Evolutionary conservation across 1,140 invertebrate genomes (phyloP).

Genomic region (Druon quercuslanigerum): DNA sequence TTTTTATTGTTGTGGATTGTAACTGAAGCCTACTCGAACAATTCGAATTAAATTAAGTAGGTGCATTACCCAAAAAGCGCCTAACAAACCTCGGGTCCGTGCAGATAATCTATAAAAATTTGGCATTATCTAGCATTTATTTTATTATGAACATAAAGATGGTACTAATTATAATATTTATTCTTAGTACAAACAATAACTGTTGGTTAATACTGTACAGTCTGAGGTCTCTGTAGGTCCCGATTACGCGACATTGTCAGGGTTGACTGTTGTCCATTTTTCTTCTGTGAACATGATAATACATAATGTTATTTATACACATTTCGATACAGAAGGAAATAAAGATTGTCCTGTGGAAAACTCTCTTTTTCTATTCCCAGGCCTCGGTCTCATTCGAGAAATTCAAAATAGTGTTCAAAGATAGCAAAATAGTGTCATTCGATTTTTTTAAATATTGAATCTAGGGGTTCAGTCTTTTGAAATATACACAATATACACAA

Average conservation of each 20-base stretch:
- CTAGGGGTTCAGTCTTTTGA: no score
- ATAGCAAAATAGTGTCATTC: no score
- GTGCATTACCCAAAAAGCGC: constrained; percentile 61
- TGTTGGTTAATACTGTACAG: constrained; percentile 75
- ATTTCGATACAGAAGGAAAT: constrained; percentile 16
- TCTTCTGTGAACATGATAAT: constrained; percentile 70
- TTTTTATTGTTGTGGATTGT: constrained; percentile 23
- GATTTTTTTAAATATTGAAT: no score
- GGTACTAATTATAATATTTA: constrained; percentile 71
- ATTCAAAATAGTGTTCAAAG: no score
- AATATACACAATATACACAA: no score
- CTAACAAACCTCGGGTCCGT: constrained; percentile 56
- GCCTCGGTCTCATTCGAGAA: no score
- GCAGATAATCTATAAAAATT: constrained; percentile 63
- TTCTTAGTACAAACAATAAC: constrained; percentile 74
- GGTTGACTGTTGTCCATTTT: constrained; percentile 73
- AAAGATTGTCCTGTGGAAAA: constrained; percentile 9
- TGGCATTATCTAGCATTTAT: constrained; percentile 75
- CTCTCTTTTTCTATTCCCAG: not conserved
- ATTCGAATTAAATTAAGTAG: constrained; percentile 26
- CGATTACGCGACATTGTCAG: constrained; percentile 69
- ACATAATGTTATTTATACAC: constrained; percentile 61
- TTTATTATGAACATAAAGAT: constrained; percentile 72
- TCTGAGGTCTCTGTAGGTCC: constrained; percentile 70
- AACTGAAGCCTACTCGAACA: not conserved